Conservation (phyloP, 2,797 vertebrate genomes). For the Sarcophilus harrisii region DNA sequence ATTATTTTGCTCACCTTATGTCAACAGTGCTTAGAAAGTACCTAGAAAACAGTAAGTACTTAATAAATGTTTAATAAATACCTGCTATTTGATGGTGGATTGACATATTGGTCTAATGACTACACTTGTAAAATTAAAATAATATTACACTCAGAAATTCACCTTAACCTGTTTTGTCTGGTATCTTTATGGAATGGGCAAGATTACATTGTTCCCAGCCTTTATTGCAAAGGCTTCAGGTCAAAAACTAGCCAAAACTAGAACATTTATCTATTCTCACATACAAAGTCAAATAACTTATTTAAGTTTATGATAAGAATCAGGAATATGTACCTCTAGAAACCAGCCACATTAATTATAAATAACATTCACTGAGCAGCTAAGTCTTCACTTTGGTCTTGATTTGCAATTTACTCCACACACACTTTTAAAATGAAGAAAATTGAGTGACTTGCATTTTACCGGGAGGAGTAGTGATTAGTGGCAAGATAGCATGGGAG, state of each 20-base stretch:
- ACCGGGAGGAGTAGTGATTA: neutral
- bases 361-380: neutral
- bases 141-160: neutral
- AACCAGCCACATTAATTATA: neutral
- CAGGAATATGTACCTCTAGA: neutral
- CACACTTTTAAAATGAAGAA: neutral
- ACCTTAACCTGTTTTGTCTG: neutral
- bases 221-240: neutral
- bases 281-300: neutral
- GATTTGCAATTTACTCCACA: neutral
- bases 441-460: conserved; percentile 11
- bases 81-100: neutral
- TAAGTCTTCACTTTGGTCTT: neutral
- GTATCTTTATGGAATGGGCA: neutral
- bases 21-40: neutral
- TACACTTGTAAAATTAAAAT: neutral
- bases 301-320: neutral
- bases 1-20: neutral
- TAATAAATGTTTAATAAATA: neutral
- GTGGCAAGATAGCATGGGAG: neutral
- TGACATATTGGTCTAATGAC: neutral
- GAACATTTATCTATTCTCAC: neutral
- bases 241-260: neutral
- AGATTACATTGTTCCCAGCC: neutral
- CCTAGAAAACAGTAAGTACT: neutral